These are phyloP conservation scores for Scomber colias DNA, from an alignment of 2,113 vertebrate species.

Conservation along the genomic window DNA sequence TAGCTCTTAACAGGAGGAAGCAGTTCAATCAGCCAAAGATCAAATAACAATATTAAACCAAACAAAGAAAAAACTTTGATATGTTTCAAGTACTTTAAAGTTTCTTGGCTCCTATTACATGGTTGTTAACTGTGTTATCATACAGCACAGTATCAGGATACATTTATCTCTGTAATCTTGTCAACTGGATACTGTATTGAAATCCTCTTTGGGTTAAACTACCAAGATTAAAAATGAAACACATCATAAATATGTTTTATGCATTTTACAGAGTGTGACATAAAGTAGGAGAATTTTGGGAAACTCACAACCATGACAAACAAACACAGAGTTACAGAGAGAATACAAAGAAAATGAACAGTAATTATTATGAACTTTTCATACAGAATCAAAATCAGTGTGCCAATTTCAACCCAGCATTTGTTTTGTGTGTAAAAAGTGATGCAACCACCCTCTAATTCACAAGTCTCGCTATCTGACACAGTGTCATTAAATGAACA, in stretches of 20 bases:
- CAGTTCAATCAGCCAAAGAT: too few relatives aligned
- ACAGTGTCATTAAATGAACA: conserved; percentile 51
- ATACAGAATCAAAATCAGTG: conserved; percentile 12
- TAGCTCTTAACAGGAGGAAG: too few relatives aligned
- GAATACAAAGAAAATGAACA: neutral
- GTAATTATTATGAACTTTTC: conserved; percentile 13
- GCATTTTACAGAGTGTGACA: conserved; percentile 7
- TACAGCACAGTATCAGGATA: neutral
- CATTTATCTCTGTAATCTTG: neutral
- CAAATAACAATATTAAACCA: neutral
- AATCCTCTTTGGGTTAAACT: neutral
- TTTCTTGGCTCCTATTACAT: neutral
- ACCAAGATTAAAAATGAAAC: neutral
- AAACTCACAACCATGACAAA: neutral
- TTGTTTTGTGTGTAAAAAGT: neutral
- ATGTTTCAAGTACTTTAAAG: conserved; percentile 12
- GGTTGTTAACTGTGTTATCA: conserved; percentile 17
- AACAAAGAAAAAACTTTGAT: neutral
- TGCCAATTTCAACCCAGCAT: neutral
- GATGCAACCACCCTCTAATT: neutral
- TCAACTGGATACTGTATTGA: neutral
- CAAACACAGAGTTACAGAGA: neutral
- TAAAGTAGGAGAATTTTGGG: neutral
- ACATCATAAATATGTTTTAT: neutral
- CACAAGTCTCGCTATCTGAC: conserved; percentile 32